Evolutionary conservation across 2,888 invertebrate species (phyloP), one percentile per base, ranked within the genome.

Genomic region (Dryomyza anilis): DNA sequence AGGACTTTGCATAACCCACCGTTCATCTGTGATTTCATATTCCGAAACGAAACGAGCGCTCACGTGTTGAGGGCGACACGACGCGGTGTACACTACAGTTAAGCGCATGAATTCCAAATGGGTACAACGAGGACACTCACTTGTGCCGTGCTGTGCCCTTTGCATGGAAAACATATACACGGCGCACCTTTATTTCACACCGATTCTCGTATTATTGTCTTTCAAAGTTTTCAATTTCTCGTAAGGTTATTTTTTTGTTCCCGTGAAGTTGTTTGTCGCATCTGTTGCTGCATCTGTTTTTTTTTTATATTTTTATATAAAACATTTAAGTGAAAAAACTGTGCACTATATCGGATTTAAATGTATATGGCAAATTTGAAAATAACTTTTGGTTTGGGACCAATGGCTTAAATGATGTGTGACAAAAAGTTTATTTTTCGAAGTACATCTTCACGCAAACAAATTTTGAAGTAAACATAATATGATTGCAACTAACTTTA

Each of bases 381-480:
- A 19, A 25, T 25, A n/a, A 25, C 4, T 25, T 25, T 50, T 8
- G 2, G 50, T 12, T 50, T 33, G 33, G 39, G 1, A 8, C n/a
- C 43, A 14, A 30, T 16, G 46, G 45, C 8, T 23, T 10, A 30
- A 75, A 71, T 74, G 74, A 75, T 71, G 74, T 73, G 76, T 73
- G 76, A 76, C 76, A 74, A 70, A 74, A 75, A 76, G 76, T 77
- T 72, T 76, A 77, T 77, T 74, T 75, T 75, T 73, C 70, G n/a
- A n/a, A n/a, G 73, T 73, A 71, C 64, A 25, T 25, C 25, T 21
- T 23, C 14, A 2, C 5, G 25, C 25, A 23, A 12, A 23, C 23
- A 19, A 8, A n/a, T n/a, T 14, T n/a, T n/a, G n/a, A n/a, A n/a
- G n/a, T n/a, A n/a, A n/a, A n/a, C n/a, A n/a, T n/a, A n/a, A n/a